Evolutionary conservation across 92 coral and sea anemone genomes (phyloP).

Genomic region (Epizoanthus ramosus): DNA sequence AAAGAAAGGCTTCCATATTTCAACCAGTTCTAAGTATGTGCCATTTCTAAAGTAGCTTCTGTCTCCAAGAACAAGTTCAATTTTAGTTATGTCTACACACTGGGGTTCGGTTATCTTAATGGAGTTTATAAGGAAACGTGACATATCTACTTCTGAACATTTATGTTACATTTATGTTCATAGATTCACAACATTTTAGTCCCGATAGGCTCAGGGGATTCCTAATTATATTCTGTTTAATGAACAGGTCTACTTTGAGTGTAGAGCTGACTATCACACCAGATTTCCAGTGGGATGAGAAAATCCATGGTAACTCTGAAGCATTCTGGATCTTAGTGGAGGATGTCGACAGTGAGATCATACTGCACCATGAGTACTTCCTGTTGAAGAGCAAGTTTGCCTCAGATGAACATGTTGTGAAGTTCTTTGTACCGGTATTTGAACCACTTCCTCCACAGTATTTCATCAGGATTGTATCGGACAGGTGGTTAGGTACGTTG

Average conservation of each 20-base stretch:
- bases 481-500: slow-evolving; percentile 95
- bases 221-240: not conserved
- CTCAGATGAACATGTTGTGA: slow-evolving; percentile 92
- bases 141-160: too few species aligned
- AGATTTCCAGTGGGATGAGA: slow-evolving; percentile 99
- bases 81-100: too few species aligned
- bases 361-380: slow-evolving; percentile 96
- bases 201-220: not conserved
- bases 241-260: slow-evolving; percentile 85
- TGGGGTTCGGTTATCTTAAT: too few species aligned
- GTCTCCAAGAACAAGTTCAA: too few species aligned
- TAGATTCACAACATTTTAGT: too few species aligned
- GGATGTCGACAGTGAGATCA: slow-evolving; percentile 98
- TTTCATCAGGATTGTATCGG: slow-evolving; percentile 95
- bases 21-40: too few species aligned
- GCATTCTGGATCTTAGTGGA: slow-evolving; percentile 99
- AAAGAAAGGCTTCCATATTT: too few species aligned
- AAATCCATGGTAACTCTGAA: slow-evolving; percentile 94
- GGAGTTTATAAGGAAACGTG: too few species aligned
- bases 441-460: slow-evolving; percentile 99
- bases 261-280: slow-evolving; percentile 97
- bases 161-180: too few species aligned
- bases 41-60: too few species aligned
- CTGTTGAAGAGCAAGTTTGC: slow-evolving; percentile 94
- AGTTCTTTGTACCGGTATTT: slow-evolving; percentile 97